Conservation (phyloP, 2,113 vertebrate species). For the Ardeotis arabs region DNA sequence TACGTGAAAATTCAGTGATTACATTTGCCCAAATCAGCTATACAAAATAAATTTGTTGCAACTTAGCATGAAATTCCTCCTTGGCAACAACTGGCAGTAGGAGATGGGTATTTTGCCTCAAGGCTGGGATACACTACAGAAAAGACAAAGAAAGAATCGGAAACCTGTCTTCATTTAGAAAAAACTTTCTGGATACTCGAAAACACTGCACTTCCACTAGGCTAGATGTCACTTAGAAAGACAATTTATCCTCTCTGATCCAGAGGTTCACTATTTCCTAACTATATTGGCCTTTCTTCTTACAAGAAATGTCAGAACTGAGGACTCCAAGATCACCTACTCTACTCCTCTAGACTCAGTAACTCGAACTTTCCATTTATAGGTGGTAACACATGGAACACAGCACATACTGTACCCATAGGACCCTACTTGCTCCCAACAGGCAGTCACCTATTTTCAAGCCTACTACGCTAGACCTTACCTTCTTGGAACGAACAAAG, state of each 20-base stretch:
- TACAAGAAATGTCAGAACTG: neutral
- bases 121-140: neutral
- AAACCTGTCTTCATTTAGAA: neutral
- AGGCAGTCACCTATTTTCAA: neutral
- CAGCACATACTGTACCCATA: slow-evolving; percentile 22
- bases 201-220: neutral
- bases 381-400: neutral
- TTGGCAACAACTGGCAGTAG: neutral
- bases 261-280: neutral
- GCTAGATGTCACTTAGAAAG: neutral
- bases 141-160: neutral
- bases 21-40: neutral
- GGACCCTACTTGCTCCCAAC: slow-evolving; percentile 20
- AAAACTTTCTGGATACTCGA: neutral
- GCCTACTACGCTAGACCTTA: neutral
- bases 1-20: neutral
- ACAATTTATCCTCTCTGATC: neutral
- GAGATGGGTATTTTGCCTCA: neutral
- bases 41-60: neutral
- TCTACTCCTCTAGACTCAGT: slow-evolving; percentile 5
- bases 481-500: neutral
- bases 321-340: slow-evolving; percentile 23
- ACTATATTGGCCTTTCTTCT: neutral
- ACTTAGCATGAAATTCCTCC: neutral
- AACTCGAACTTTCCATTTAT: slow-evolving; percentile 47